Conservation (phyloP, 92 coral and sea anemone species). For the Galaxea fascicularis region DNA sequence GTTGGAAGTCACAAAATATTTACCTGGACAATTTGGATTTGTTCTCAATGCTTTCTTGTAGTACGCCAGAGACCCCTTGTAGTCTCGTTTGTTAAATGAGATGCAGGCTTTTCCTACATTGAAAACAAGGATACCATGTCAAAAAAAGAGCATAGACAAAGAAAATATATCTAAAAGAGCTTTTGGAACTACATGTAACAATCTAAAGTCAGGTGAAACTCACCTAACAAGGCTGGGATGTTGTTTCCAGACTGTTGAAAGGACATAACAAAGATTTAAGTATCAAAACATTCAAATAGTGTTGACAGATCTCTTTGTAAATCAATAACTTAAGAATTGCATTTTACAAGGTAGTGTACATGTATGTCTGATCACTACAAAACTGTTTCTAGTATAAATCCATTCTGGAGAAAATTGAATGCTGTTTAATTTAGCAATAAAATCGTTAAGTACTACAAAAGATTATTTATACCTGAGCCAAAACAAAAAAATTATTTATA, state of each 20-base stretch:
- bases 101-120: conserved; percentile 94
- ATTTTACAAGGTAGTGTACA: too few species aligned
- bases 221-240: conserved; percentile 95
- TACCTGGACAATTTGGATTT: conserved; percentile 98
- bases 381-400: too few species aligned
- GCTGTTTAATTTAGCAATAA: too few species aligned
- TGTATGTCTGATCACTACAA: too few species aligned
- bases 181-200: neutral
- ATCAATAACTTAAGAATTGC: too few species aligned
- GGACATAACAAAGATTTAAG: neutral
- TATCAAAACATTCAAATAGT: neutral
- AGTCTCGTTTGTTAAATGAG: conserved; percentile 96
- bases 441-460: too few species aligned
- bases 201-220: conserved; percentile 13
- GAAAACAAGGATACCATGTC: neutral
- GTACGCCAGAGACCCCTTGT: conserved; percentile 92
- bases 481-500: conserved; percentile 87
- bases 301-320: neutral
- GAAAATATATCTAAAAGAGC: neutral
- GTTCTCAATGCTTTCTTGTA: conserved; percentile 99
- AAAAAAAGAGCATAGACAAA: neutral
- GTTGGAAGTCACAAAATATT: neutral
- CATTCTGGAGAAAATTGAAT: too few species aligned
- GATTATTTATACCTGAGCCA: conserved; percentile 80
- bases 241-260: conserved; percentile 90